Conservation (phyloP, 2,113 vertebrate species). For the Anoplopoma fimbria region DNA sequence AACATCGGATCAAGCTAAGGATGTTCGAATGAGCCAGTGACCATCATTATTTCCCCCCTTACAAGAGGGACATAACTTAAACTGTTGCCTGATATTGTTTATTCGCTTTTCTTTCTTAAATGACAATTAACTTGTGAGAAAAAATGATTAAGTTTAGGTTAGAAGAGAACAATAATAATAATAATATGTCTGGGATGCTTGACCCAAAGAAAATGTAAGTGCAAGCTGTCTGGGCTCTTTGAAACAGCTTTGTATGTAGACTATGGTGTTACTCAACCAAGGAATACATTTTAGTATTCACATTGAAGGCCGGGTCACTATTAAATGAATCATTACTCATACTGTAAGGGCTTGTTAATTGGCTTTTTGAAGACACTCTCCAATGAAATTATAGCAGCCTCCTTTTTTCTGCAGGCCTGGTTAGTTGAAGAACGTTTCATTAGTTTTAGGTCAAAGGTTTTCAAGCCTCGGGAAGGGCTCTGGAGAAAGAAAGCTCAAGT, state of each 20-base stretch:
- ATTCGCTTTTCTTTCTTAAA: background rate
- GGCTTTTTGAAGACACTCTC: slow-evolving; percentile 59
- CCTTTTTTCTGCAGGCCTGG: slow-evolving; percentile 37
- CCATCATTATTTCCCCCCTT: background rate
- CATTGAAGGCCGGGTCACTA: slow-evolving; percentile 33
- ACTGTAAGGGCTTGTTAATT: slow-evolving; percentile 67
- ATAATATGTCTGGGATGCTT: background rate
- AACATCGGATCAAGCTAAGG: slow-evolving; percentile 3
- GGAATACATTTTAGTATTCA: slow-evolving; percentile 42
- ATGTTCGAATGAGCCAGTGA: background rate
- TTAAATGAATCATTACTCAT: slow-evolving; percentile 51
- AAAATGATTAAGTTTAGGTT: background rate
- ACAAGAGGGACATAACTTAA: background rate
- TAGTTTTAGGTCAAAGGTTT: slow-evolving; percentile 61
- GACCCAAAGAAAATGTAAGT: background rate
- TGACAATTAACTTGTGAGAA: background rate
- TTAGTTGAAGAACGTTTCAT: slow-evolving; percentile 63
- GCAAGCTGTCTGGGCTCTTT: background rate
- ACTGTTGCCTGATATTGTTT: background rate
- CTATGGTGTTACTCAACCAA: background rate
- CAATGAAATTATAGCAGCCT: slow-evolving; percentile 51
- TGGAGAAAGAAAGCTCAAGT: background rate
- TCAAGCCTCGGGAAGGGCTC: slow-evolving; percentile 2
- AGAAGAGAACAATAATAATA: background rate
- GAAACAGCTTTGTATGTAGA: slow-evolving; percentile 11